Evolutionary conservation across 2,797 vertebrate genomes (phyloP).

Genomic region (Pelochelys cantorii): DNA sequence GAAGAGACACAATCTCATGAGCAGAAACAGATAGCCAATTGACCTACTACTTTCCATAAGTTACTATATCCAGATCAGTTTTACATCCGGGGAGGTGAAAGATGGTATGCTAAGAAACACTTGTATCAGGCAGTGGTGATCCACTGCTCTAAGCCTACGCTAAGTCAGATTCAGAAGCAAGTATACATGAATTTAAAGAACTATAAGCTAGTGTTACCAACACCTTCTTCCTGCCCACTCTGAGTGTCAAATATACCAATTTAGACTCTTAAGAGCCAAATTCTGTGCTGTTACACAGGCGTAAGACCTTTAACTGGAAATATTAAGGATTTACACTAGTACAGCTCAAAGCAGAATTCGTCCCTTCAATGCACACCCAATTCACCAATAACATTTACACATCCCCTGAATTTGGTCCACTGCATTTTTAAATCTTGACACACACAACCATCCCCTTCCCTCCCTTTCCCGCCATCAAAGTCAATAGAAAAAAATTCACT

Average conservation of each 20-base stretch:
- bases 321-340: conserved; percentile 1
- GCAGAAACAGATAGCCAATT: conserved; percentile 48
- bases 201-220: conserved; percentile 13
- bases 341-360: neutral
- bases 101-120: neutral
- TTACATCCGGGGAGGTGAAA: neutral
- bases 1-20: neutral
- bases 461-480: accelerated
- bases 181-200: neutral
- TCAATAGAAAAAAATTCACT: neutral
- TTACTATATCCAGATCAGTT: conserved; percentile 28
- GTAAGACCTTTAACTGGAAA: neutral
- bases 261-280: neutral
- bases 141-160: neutral
- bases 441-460: too few relatives aligned
- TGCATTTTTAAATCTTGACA: neutral
- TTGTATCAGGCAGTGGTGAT: conserved; percentile 23
- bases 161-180: neutral
- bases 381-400: neutral
- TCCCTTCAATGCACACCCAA: neutral
- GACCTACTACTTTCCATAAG: conserved; percentile 35
- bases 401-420: neutral
- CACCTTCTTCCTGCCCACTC: neutral
- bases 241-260: neutral
- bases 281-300: neutral